Base-by-base conservation (phyloP, 2,888 invertebrate genomes). In the Octodonta nipae region DNA sequence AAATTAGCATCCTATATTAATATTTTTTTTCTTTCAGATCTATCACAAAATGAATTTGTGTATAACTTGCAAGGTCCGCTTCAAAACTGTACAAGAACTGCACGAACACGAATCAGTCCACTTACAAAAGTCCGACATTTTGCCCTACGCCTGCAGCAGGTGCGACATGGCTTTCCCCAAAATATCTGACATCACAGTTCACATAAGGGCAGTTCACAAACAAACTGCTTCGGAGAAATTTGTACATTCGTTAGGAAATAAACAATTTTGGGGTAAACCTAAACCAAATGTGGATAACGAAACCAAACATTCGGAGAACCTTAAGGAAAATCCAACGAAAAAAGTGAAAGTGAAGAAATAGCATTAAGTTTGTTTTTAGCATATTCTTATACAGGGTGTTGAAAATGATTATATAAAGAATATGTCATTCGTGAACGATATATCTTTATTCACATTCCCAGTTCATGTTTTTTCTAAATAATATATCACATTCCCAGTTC, bases 131-230 rank as follows among this genome's bases (percentile, higher is more conserved):
- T 45, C 45, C 4, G 44, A 50, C 31, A 40, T 50, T 5, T 41
- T 50, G 17, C 48, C 50, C 4, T 58, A 53, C 37, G 58, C 58
- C 11, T 58, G 58, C 37, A 57, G 54, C 37, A 57, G 52, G 37
- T 58, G 58, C 33, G 51, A 55, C 40, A 51, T 47, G 27, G 53
- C 51, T 2, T 58, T 56, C 41, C 45, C 50, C 1, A 49, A 47
- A 33, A 56, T 55, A n/a, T 41, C 46, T 13, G 54, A 55, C 27
- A 48, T 58, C 4, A 50, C 51, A 13, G 35, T 42, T 4, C 58
- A 58, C 37, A 42, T 58, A 32, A 38, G 53, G 25, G 39, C 35
- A 26, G 49, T 45, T 15, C 58, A 58, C 40, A 40, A 22, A 11
- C n/a, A 22, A 22, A n/a, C 22, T 22, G 22, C n/a, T n/a, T n/a